Evolutionary conservation across 2,113 vertebrate genomes (phyloP), one percentile per base, ranked within the genome.

Genomic region (Candoia aspera): DNA sequence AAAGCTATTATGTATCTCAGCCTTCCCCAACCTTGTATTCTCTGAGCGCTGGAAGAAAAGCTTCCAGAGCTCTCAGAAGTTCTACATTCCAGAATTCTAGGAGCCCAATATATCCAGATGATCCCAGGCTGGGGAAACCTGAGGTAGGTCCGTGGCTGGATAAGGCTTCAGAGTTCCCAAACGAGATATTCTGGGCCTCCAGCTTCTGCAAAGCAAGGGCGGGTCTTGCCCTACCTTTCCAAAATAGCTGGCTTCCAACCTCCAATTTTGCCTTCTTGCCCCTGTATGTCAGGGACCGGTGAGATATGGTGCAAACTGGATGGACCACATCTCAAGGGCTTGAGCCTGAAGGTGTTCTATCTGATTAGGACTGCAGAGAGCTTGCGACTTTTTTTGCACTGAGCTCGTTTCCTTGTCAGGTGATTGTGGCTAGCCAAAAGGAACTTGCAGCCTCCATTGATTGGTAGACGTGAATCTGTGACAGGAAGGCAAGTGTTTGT

Each of bases 401-500:
- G 84, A 33, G 87, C 84, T 90, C 64, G 49, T 33, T 83, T 79
- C 62, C 64, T 29, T 53, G 42, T 33, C 23, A 0, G 26, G 0
- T 59, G 26, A 3, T 0, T 29, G 33, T 1, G 5, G 59, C 2
- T 0, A 49, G 8, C 24, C 54, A 9, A n/a, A 57, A 90, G 46
- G 93, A 92, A 93, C 49, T 54, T 26, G 0, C 85, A 33, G 57
- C 60, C 87, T 49, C 0, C 0, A 0, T 23, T 15, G 19, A n/a
- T 26, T 73, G 4, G 12, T 5, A n/a, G 54, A 1, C 1, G 1
- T 55, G 0, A 15, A 59, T 29, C 11, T 42, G 86, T 68, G 90
- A 8, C 90, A 94, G 96, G 95, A 95, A 97, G 0, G 90, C 11
- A 0, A 42, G 1, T 62, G 55, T 90, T 79, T 49, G 17, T 24